A percentile compares a stretch with the other conserved stretches of the same genome.
phyloP scores from a whole-genome alignment of 2,888 invertebrate species.

The Leucoptera coffeella region DNA sequence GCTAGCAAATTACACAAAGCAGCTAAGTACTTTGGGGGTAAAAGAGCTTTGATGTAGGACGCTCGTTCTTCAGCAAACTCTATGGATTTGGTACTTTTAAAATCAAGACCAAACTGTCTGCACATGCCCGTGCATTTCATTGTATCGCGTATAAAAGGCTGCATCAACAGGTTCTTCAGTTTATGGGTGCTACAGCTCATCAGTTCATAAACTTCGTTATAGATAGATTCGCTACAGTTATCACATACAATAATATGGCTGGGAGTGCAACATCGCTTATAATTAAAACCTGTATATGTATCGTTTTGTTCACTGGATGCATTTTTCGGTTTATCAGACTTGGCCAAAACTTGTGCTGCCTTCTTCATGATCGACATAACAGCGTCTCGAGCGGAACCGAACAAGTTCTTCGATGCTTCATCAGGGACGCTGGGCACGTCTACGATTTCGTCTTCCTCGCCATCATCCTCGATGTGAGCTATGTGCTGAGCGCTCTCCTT shows the following conservation, averaged over 20 bases:
- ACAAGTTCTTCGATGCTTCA: constrained; percentile 63
- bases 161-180: constrained; percentile 54
- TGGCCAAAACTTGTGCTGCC: constrained; percentile 79
- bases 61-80: constrained; percentile 40
- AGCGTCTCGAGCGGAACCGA: constrained; percentile 84
- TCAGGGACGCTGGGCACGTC: constrained; percentile 45
- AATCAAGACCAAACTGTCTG: constrained; percentile 56
- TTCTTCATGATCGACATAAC: constrained; percentile 90
- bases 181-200: constrained; percentile 63
- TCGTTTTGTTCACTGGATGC: constrained; percentile 44
- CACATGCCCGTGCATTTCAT: constrained; percentile 58
- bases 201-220: constrained; percentile 65
- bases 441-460: constrained; percentile 62
- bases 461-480: constrained; percentile 58
- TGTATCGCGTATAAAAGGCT: constrained; percentile 55
- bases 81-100: constrained; percentile 49
- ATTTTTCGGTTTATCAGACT: constrained; percentile 60
- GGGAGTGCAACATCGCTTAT: constrained; percentile 62
- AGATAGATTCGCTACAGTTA: constrained; percentile 66
- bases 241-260: constrained; percentile 68
- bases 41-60: constrained; percentile 57
- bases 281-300: constrained; percentile 29
- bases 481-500: constrained; percentile 69
- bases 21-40: constrained; percentile 63
- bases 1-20: constrained; percentile 75